Conservation (phyloP, 2,113 vertebrate species). For the Pelusios castaneus region DNA sequence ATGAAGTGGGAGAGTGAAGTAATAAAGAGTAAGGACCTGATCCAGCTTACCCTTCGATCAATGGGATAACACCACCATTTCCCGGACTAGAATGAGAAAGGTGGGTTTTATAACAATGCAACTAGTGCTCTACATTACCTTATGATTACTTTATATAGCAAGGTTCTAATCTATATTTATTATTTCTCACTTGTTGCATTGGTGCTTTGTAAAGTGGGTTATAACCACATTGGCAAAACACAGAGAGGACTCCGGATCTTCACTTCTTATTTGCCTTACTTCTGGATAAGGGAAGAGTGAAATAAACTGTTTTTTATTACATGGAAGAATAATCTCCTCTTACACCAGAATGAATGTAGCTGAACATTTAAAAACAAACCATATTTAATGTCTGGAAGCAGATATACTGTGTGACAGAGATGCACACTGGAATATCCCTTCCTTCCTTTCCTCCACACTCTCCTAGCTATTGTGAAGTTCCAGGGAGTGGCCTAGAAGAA, state of each 20-base stretch:
- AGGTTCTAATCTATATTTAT: background rate
- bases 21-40: background rate
- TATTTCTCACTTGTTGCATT: background rate
- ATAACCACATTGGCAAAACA: background rate
- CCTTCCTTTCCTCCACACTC: background rate
- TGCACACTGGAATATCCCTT: background rate
- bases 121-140: background rate
- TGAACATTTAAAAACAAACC: background rate
- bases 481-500: background rate
- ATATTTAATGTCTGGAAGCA: background rate
- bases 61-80: background rate
- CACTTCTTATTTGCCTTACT: background rate
- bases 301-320: background rate
- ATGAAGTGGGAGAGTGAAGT: background rate
- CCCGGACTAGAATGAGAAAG: background rate
- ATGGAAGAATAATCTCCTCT: background rate
- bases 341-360: background rate
- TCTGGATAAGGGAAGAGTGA: background rate
- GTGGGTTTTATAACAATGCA: background rate
- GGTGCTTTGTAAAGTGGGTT: background rate
- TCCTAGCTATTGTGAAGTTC: background rate
- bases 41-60: background rate
- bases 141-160: background rate
- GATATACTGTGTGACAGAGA: background rate
- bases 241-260: background rate